Evolutionary conservation across 2,888 invertebrate genomes (phyloP).

Genomic region (Eledone cirrhosa): DNA sequence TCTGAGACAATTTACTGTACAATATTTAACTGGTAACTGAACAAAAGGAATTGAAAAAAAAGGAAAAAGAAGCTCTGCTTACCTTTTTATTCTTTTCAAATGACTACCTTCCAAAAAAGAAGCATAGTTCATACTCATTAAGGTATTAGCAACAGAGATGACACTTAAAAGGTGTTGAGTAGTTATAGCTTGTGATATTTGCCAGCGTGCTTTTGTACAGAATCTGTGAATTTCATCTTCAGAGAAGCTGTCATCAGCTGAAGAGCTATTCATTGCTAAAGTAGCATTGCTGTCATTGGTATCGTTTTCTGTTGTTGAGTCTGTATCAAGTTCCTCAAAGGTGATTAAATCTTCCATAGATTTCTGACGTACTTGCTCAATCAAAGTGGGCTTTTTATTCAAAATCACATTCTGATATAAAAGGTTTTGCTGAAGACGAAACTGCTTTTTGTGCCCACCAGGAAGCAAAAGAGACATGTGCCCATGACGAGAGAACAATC

Average conservation of each 20-base stretch:
- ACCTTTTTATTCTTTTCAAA: conserved; percentile 29
- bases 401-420: background rate
- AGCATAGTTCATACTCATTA: conserved; percentile 96
- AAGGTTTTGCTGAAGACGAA: background rate
- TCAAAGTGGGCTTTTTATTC: conserved; percentile 34
- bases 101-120: conserved; percentile 72
- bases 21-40: too few relatives aligned
- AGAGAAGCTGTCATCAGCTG: background rate
- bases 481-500: conserved; percentile 84
- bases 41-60: background rate
- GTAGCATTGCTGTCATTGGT: background rate
- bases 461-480: conserved; percentile 94
- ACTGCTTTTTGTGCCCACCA: conserved; percentile 73
- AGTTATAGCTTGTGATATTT: conserved; percentile 91
- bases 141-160: conserved; percentile 92
- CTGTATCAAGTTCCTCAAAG: background rate
- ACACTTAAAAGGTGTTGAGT: conserved; percentile 95
- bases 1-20: background rate
- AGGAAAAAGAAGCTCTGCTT: background rate
- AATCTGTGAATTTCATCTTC: conserved; percentile 42
- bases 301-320: background rate
- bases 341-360: conserved; percentile 26
- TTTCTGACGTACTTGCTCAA: conserved; percentile 38
- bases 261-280: background rate
- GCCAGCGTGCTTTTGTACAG: conserved; percentile 90